Percentiles rank a stretch among this genome's conserved stretches.
phyloP scores from a whole-genome alignment of 2,797 vertebrate species.

The Thunnus albacares region DNA sequence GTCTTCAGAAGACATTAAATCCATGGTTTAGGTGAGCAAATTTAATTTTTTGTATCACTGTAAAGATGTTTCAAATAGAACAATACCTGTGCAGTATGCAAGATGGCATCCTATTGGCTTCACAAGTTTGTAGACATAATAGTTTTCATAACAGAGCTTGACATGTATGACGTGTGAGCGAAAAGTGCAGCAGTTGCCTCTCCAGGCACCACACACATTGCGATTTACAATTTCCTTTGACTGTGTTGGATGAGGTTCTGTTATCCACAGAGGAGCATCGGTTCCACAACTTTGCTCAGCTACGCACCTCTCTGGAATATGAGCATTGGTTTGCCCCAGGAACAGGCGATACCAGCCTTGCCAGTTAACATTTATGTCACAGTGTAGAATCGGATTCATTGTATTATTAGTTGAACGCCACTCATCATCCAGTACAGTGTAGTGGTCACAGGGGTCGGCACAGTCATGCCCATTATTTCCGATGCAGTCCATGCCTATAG shows the following conservation, averaged over 20 bases:
- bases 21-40: too few relatives aligned
- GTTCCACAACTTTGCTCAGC: slow-evolving; percentile 64
- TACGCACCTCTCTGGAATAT: slow-evolving; percentile 72
- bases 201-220: slow-evolving; percentile 45
- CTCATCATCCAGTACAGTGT: slow-evolving; percentile 61
- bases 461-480: slow-evolving; percentile 26
- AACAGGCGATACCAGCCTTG: slow-evolving; percentile 78
- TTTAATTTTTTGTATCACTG: background rate
- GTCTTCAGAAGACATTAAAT: too few relatives aligned
- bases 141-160: slow-evolving; percentile 71
- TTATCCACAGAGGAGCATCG: slow-evolving; percentile 63
- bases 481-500: slow-evolving; percentile 70
- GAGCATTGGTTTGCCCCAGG: slow-evolving; percentile 48
- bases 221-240: slow-evolving; percentile 55
- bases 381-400: rapidly evolving
- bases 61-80: background rate
- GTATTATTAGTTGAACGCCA: slow-evolving; percentile 68
- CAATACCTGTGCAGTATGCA: slow-evolving; percentile 78
- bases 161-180: slow-evolving; percentile 51
- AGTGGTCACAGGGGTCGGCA: slow-evolving; percentile 71
- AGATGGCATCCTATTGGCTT: rapidly evolving
- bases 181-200: slow-evolving; percentile 30
- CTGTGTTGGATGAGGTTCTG: slow-evolving; percentile 54
- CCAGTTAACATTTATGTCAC: slow-evolving; percentile 48
- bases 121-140: slow-evolving; percentile 77